Evolutionary conservation across 2,888 invertebrate species (phyloP).

Genomic region (Dicyrtomina minuta): DNA sequence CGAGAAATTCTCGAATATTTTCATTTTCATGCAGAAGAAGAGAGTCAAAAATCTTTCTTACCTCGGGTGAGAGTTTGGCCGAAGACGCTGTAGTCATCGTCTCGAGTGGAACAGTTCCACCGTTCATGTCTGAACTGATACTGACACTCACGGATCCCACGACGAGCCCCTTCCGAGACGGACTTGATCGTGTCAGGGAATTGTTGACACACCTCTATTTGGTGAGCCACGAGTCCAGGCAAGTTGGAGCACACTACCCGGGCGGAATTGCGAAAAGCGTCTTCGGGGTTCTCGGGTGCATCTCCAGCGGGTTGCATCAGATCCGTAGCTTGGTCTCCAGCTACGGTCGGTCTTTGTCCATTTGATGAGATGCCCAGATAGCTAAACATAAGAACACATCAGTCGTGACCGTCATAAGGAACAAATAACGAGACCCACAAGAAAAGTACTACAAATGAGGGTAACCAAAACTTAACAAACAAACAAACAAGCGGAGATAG

Average conservation of each 20-base stretch:
- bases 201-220: constrained; percentile 57
- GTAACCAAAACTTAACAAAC: neutral
- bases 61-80: constrained; percentile 61
- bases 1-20: too few relatives aligned
- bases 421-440: constrained; percentile 14
- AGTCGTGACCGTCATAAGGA: too few relatives aligned
- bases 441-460: neutral
- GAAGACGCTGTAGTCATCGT: constrained; percentile 58
- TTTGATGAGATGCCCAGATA: constrained; percentile 51
- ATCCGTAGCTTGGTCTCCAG: constrained; percentile 39
- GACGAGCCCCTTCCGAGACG: constrained; percentile 61
- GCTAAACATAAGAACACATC: constrained; percentile 31
- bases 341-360: constrained; percentile 45
- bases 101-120: constrained; percentile 62
- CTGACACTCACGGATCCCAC: constrained; percentile 63
- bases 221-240: constrained; percentile 52
- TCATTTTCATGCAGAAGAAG: too few relatives aligned
- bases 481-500: neutral
- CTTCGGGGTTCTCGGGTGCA: constrained; percentile 51
- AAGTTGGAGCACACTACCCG: constrained; percentile 48
- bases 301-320: constrained; percentile 51
- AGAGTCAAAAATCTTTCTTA: constrained; percentile 49
- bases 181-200: constrained; percentile 61
- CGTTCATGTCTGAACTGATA: constrained; percentile 62
- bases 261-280: constrained; percentile 46